Conservation (phyloP, 2,113 vertebrate species). For the Brachypteracias leptosomus region DNA sequence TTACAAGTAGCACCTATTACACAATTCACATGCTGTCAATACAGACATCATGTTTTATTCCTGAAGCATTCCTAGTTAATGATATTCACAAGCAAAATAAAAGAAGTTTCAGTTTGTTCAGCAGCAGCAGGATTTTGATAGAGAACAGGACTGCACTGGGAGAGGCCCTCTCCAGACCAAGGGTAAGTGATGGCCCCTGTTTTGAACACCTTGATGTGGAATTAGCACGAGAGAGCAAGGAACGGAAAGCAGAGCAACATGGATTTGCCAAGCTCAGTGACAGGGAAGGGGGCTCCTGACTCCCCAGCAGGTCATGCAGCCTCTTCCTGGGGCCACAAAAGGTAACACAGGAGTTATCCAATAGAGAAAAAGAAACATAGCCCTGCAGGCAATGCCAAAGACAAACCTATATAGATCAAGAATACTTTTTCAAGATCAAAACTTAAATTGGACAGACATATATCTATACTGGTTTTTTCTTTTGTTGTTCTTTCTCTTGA, state of each 20-base stretch:
- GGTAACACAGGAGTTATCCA: neutral
- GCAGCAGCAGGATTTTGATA: neutral
- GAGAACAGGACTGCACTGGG: neutral
- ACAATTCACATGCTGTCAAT: neutral
- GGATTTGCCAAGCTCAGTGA: neutral
- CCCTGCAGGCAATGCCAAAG: neutral
- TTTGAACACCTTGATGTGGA: fast-evolving
- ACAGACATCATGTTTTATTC: neutral
- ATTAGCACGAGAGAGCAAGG: neutral
- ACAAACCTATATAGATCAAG: neutral
- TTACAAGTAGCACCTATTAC: neutral
- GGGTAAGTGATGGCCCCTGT: no score
- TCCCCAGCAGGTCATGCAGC: neutral
- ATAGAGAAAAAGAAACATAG: neutral
- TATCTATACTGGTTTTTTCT: neutral
- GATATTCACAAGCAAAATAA: neutral
- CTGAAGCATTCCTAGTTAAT: neutral
- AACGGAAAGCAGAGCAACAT: neutral
- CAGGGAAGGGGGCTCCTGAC: neutral
- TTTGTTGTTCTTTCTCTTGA: neutral
- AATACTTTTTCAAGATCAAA: neutral
- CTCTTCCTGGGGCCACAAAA: neutral
- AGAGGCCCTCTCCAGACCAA: neutral
- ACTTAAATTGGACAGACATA: neutral
- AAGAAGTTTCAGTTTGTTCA: neutral